Base-by-base conservation (phyloP, 2,888 invertebrate genomes). In the Slavum lentiscoides region DNA sequence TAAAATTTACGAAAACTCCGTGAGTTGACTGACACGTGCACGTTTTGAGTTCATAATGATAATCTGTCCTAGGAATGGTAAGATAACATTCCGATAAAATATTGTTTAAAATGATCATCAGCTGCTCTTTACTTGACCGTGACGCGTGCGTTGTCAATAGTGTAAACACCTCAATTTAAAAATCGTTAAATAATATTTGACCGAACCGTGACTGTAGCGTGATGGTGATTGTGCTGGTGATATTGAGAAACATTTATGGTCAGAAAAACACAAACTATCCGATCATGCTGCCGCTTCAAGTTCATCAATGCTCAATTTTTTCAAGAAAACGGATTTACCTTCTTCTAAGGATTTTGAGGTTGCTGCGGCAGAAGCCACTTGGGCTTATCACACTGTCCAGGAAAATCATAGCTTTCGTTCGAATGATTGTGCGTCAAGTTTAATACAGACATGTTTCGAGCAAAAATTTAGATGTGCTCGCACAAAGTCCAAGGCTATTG, bases 371-470 rank as follows among this genome's bases (percentile, higher is more conserved):
- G 84, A 84, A 75, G 81, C 83, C 55, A 68, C 82, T 73, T 82
- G 83, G 80, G 82, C 83, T 58, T 84, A 83, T 83, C 84, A 84
- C 66, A 83, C 83, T 75, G 82, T 75, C 82, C 77, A 82, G 66
- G 84, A 84, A 81, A 83, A 83, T 82, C 84, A 83, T 83, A 83
- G 83, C 69, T 84, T 84, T 82, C 66, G 82, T 43, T 83, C 83
- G 68, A 83, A 83, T 82, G 83, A 84, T 61, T 84, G 83, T 81
- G 83, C 82, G 43, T 83, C 82, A 13, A 84, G 83, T 74, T 76
- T 83, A 58, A 75, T 83, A 62, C 84, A 83, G 72, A 67, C 76
- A 43, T 83, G 84, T 81, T 84, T 83, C 23, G 77, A 83, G 61
- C 83, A 83, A 61, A 72, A 72, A 43, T 72, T 59, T 59, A 39